phyloP scores from a whole-genome alignment of 2,113 vertebrate species.

The Gadus chalcogrammus region DNA sequence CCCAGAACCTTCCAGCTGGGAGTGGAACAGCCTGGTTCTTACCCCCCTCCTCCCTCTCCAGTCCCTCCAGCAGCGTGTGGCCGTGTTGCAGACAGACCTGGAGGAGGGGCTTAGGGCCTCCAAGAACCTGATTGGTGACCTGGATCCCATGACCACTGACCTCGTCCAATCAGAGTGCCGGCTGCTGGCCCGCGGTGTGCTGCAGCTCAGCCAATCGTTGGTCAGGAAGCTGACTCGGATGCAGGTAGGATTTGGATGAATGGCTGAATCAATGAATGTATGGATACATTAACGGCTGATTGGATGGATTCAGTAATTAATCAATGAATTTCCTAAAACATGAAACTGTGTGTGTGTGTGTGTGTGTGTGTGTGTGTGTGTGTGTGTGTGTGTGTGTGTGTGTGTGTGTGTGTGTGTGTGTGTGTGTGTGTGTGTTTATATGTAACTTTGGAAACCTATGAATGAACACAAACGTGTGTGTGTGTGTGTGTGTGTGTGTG shows the following conservation, averaged over 20 bases:
- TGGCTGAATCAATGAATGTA: too few relatives aligned
- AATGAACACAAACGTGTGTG: neutral
- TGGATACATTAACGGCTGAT: too few relatives aligned
- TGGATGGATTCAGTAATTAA: too few relatives aligned
- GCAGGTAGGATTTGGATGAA: neutral
- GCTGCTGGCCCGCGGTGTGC: slow-evolving; percentile 69
- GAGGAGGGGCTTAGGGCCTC: slow-evolving; percentile 67
- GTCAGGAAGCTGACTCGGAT: slow-evolving; percentile 67
- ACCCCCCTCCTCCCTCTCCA: slow-evolving; percentile 46
- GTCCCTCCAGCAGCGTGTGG: slow-evolving; percentile 67
- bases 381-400: neutral
- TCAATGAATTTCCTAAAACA: neutral
- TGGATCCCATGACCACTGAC: slow-evolving; percentile 52
- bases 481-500: neutral
- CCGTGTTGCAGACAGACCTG: slow-evolving; percentile 59
- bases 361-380: neutral
- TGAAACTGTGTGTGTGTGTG: neutral
- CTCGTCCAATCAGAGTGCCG: slow-evolving; percentile 71
- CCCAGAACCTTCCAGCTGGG: too few relatives aligned
- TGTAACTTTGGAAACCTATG: slow-evolving; percentile 16
- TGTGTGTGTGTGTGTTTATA: neutral
- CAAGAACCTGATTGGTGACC: slow-evolving; percentile 60
- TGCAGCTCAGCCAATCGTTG: slow-evolving; percentile 71
- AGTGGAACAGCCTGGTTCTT: too few relatives aligned
- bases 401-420: slow-evolving; percentile 1